Evolutionary conservation across 1,140 invertebrate species (phyloP), one percentile per base, ranked within the genome.

Genomic region (Teleogryllus occipitalis): DNA sequence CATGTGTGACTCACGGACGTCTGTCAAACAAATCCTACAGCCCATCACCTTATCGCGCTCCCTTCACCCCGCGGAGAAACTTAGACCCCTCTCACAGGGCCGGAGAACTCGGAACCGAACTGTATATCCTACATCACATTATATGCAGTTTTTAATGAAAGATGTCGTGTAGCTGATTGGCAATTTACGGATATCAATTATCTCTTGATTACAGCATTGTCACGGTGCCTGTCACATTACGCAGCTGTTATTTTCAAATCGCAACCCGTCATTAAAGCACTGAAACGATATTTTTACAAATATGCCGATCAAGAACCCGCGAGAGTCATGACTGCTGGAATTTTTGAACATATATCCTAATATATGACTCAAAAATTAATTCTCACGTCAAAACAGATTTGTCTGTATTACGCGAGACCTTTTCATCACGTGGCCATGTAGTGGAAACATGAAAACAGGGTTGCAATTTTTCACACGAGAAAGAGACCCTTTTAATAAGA

Each of bases 181-280:
- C 54, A 65, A 65, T 65, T 65, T 65, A 65, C 54, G 54, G 54
- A 65, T 65, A 65, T 65, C 54, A 65, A 65, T 65, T 65, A 65
- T 65, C 54, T 65, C 54, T 65, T 65, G 54, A 65, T 65, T 65
- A 65, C 54, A 65, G 18, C 18, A 14, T 65, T 65, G 54, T 65
- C 54, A 18, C 54, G 54, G 54, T 65, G 54, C 18, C 54, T 65
- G 54, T 65, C 54, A 65, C 54, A 65, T 65, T 65, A 65, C 54
- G 54, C 54, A 18, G 54, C 54, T 65, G 54, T 65, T 65, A 65
- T 65, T 65, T 65, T 65, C 54, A 65, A 65, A 65, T 65, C 10
- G 54, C 10, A 10, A 18, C 54, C 54, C 54, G 54, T 65, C 54
- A 65, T 14, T 65, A 65, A 65, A 65, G 18, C 18, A 18, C 54